Evolutionary conservation across 2,797 vertebrate genomes (phyloP), one percentile per base, ranked within the genome.

Genomic region (Acanthis flammea): DNA sequence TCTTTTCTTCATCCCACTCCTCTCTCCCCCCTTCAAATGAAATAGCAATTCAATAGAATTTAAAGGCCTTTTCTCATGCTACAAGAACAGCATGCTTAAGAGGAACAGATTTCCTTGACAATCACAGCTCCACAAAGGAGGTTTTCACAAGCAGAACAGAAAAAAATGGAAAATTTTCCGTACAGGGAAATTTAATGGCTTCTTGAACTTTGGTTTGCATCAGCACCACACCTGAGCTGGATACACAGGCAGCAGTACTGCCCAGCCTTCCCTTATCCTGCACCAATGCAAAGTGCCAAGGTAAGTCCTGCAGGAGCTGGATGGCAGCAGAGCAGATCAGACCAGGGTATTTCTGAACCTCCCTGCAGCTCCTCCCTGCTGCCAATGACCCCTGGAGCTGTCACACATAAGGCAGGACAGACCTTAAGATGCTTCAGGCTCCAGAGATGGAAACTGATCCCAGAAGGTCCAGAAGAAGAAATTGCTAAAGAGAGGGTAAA

Each of bases 51-150:
- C 89, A 94, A 86, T 75, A 91, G 68, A 90, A 77, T 91, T 85
- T 95, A 80, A 73, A 79, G 67, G 77, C 54, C 63, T 90, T 94
- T 93, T 93, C 71, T 95, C 81, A 30, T 79, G 39, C 47, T 78
- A 12, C 65, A 92, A 95, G 84, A 92, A 94, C 44, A 72, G 45
- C 67, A 83, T 50, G 23, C 53, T 94, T 87, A 95, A 97, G 84
- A 95, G 58, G 68, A 94, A 91, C 80, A 78, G 33, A 84, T 93
- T 95, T 96, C 77, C 68, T 89, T 96, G 87, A 80, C 87, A 90
- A 83, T 94, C 79, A 70, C 30, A 48, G 45, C 35, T 86, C 53
- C 39, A 91, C 85, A 94, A 94, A 88, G 80, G 31, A 85, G 24
- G 22, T 24, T 93, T 90, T 95, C 54, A 70, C 51, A 81, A 47